phyloP scores from a whole-genome alignment of 2,113 vertebrate genomes.

The Prochilodus magdalenae region DNA sequence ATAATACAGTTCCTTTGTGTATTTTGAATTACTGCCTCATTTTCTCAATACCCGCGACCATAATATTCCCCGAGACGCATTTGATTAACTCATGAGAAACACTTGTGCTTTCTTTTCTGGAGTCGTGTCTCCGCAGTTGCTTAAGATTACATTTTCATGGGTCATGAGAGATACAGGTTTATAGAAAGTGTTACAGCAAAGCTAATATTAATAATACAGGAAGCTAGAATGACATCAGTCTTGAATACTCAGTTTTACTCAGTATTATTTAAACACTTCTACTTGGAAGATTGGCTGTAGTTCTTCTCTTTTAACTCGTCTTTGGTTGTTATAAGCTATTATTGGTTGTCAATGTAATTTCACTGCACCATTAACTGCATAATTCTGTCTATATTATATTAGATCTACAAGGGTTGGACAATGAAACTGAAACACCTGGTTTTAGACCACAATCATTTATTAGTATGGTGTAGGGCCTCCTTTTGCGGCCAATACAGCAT shows the following conservation, averaged over 20 bases:
- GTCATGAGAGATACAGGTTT: background rate
- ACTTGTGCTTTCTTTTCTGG: background rate
- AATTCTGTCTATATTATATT: too few species aligned
- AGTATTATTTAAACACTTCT: constrained; percentile 12
- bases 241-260: background rate
- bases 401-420: too few species aligned
- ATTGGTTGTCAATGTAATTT: too few species aligned
- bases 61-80: constrained; percentile 20
- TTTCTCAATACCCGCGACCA: constrained; percentile 26
- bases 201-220: background rate
- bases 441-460: too few species aligned
- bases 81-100: constrained; percentile 33
- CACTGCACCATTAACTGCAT: too few species aligned
- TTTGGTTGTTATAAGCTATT: too few species aligned
- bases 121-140: background rate
- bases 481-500: too few species aligned
- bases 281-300: too few species aligned
- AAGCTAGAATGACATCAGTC: background rate
- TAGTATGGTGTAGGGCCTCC: too few species aligned
- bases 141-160: background rate
- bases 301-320: too few species aligned
- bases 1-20: constrained; percentile 38
- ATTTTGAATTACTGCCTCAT: constrained; percentile 46
- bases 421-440: too few species aligned
- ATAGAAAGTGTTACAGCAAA: background rate